phyloP scores from a whole-genome alignment of 92 coral and sea anemone species.

The Isaurus tuberculatus region DNA sequence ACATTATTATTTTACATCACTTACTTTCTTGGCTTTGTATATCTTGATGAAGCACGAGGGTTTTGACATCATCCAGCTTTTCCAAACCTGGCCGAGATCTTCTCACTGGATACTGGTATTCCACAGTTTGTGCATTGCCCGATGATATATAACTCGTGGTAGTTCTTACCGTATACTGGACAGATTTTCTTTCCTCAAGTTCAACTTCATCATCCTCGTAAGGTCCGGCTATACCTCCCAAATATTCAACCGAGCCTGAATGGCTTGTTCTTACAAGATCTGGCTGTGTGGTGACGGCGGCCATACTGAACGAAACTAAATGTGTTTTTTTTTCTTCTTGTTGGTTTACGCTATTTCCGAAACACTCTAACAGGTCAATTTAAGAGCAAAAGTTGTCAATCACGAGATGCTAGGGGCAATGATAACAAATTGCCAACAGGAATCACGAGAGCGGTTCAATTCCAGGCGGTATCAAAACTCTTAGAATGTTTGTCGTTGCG shows the following conservation, averaged over 20 bases:
- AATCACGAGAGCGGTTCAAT: not conserved
- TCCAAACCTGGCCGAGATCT: slow-evolving; percentile 73
- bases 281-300: slow-evolving; percentile 41
- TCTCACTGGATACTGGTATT: not conserved
- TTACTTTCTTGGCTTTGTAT: slow-evolving; percentile 64
- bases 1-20: not conserved
- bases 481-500: not conserved
- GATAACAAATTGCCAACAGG: not conserved
- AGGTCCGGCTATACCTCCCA: slow-evolving; percentile 39
- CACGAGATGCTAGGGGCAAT: not conserved
- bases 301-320: not conserved
- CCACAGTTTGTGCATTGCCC: not conserved
- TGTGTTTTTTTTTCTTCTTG: not conserved
- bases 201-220: slow-evolving; percentile 19
- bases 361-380: not conserved
- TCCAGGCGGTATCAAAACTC: not conserved
- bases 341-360: not conserved
- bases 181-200: slow-evolving; percentile 23
- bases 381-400: not conserved
- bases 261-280: slow-evolving; percentile 19
- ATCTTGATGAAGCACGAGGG: slow-evolving; percentile 66
- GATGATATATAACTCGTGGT: not conserved
- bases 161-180: not conserved
- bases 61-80: slow-evolving; percentile 61
- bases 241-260: slow-evolving; percentile 47